These are phyloP conservation scores for Bombus haemorrhoidalis DNA, from an alignment of 1,140 invertebrate genomes.

Conservation along the genomic window DNA sequence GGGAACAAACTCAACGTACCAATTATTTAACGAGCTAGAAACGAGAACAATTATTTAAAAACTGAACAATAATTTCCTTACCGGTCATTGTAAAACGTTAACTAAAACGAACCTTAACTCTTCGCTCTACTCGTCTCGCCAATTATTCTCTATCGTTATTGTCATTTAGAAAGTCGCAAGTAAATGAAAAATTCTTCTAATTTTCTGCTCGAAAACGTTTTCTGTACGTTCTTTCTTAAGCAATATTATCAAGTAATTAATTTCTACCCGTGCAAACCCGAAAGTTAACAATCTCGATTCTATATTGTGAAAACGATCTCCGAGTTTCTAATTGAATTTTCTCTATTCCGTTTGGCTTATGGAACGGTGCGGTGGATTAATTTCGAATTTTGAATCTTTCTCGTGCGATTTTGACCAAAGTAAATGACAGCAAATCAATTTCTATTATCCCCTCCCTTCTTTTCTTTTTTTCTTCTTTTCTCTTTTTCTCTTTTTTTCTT, in stretches of 20 bases:
- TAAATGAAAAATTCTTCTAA: neutral
- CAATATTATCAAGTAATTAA: neutral
- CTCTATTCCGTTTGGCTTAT: neutral
- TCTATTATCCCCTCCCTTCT: neutral
- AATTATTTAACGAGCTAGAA: constrained; percentile 14
- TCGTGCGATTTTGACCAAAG: no score
- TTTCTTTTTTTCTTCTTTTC: neutral
- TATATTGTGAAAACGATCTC: neutral
- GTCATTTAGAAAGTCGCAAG: neutral
- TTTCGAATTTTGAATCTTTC: neutral
- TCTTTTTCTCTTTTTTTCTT: no score
- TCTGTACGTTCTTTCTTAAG: neutral
- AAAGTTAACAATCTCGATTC: neutral
- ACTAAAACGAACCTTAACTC: neutral
- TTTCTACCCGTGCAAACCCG: neutral
- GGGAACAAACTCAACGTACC: constrained; percentile 23
- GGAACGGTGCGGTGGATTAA: neutral
- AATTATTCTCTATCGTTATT: neutral
- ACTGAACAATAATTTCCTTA: neutral
- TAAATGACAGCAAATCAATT: neutral
- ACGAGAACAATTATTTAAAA: constrained; percentile 6
- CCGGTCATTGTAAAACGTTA: neutral
- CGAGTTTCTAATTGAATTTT: neutral
- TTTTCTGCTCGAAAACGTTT: no score
- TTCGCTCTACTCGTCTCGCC: neutral